phyloP scores from a whole-genome alignment of 1,140 invertebrate genomes.

The Ceratosolen solmsi region DNA sequence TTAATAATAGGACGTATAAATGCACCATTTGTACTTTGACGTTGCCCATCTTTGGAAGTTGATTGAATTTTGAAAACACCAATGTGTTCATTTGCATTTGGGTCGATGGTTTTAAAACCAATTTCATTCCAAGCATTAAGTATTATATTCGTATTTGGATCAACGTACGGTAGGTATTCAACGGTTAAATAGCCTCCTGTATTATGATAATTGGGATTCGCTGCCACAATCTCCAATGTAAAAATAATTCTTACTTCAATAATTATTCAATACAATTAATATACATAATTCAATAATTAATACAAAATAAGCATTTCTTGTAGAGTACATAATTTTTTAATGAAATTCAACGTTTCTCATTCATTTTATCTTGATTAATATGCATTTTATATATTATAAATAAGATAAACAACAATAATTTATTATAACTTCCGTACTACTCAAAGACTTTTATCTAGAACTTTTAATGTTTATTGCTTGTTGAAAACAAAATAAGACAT shows the following conservation, averaged over 20 bases:
- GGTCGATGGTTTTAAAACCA: constrained; percentile 69
- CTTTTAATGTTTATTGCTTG: no score
- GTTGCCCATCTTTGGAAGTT: constrained; percentile 77
- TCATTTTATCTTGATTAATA: no score
- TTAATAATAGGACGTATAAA: constrained; percentile 81
- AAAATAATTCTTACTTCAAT: neutral
- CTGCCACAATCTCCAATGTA: constrained; percentile 64
- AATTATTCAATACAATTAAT: no score
- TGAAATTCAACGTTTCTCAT: no score
- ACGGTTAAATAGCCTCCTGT: constrained; percentile 78
- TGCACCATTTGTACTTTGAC: constrained; percentile 80
- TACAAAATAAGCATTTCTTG: no score
- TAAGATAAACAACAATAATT: neutral
- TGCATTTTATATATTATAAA: no score
- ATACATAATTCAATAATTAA: no score
- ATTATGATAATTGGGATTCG: constrained; percentile 77
- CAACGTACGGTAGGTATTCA: constrained; percentile 75
- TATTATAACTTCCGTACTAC: no score
- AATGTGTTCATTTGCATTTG: constrained; percentile 74
- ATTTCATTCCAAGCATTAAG: constrained; percentile 72
- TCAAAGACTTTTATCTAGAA: no score
- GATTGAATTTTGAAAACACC: constrained; percentile 79
- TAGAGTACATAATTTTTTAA: no score
- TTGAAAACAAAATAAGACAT: no score
- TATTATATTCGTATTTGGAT: constrained; percentile 72